Base-by-base conservation (phyloP, 2,888 invertebrate genomes). In the Meiosimyza platycephala region DNA sequence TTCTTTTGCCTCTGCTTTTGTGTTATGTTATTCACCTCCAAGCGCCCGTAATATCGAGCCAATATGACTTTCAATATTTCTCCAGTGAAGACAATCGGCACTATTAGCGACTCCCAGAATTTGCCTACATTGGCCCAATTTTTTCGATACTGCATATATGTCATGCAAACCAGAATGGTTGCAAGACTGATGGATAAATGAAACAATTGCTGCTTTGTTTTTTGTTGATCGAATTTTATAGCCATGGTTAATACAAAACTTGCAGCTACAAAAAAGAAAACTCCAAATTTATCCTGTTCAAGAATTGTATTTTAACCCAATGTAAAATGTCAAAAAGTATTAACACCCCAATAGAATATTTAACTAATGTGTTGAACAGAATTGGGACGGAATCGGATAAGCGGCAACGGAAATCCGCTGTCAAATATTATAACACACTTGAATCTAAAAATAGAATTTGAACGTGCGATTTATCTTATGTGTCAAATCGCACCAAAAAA, bases 141-240 rank as follows among this genome's bases (percentile, higher is more conserved):
- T 7, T 81, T 80, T 22, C 81, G 82, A 63, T 82, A 84, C 65
- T 87, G 86, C 80, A 85, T 82, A 67, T 87, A 86, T 3, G 85
- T 81, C 85, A 87, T 85, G 76, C 87, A 86, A 47, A 84, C 80
- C 15, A 87, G 77, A 51, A 87, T 83, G 3, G 85, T 84, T n/a
- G 83, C 84, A 65, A 87, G 77, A 66, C 85, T 86, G 18, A 87
- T 83, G 18, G 86, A 86, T 15, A 86, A 79, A 76, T 87, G 86
- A 74, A 87, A 84, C 50, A 87, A 81, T 78, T 87, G 86, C 74
- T 87, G 87, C 72, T 87, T 87, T 59, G 85, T 85, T 76, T 85
- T 87, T 67, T 83, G 83, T 62, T 85, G 84, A 81, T 86, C 86
- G 59, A 86, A 87, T 77, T 84, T 86, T 50, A 78, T 76, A 66